These are phyloP conservation scores for Adela reaumurella DNA, from an alignment of 2,888 invertebrate species.

Conservation along the genomic window DNA sequence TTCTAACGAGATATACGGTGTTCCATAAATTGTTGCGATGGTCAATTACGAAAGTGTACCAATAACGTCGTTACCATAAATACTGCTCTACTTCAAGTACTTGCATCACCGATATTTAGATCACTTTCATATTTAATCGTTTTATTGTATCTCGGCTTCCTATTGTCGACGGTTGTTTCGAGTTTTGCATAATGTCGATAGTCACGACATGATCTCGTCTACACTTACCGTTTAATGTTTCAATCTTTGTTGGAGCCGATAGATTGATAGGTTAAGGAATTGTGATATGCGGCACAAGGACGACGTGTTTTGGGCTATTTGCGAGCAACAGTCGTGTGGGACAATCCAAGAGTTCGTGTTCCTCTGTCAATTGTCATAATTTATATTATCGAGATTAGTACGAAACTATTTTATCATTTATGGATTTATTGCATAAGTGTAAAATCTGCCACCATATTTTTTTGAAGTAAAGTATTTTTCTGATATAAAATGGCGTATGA, in stretches of 20 bases:
- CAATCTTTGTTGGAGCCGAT: neutral
- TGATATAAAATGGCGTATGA: too few species aligned
- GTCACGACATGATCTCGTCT: slow-evolving; percentile 33
- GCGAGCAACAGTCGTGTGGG: neutral
- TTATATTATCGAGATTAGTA: too few species aligned
- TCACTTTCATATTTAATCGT: slow-evolving; percentile 20
- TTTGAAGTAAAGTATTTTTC: too few species aligned
- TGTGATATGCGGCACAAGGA: neutral
- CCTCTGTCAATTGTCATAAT: too few species aligned
- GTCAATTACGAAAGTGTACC: neutral
- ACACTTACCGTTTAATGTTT: slow-evolving; percentile 24
- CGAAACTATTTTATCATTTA: too few species aligned
- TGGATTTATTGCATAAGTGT: too few species aligned
- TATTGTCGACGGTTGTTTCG: slow-evolving; percentile 23
- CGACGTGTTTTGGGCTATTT: neutral
- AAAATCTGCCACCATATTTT: too few species aligned
- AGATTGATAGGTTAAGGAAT: neutral
- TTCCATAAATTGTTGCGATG: neutral
- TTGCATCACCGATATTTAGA: slow-evolving; percentile 16
- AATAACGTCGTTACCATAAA: neutral
- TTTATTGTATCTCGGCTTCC: slow-evolving; percentile 20
- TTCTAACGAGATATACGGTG: too few species aligned
- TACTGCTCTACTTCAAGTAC: neutral
- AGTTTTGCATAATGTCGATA: slow-evolving; percentile 36
- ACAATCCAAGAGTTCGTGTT: too few species aligned